Base-by-base conservation (phyloP, 1,140 invertebrate species). In the Drosophila tristis region DNA sequence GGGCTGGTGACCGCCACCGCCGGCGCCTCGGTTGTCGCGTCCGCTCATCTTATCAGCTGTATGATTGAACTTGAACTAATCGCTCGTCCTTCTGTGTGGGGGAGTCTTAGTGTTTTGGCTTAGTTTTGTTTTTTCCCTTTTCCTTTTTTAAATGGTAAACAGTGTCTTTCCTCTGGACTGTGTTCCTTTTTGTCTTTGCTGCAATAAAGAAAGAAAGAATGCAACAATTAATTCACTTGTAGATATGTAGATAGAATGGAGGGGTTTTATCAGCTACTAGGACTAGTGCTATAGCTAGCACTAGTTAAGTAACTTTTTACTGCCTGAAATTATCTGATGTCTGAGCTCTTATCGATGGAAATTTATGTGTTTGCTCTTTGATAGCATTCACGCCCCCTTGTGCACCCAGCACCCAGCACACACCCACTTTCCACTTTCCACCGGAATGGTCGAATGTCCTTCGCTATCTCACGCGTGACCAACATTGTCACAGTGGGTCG, bases 11-110 rank as follows among this genome's bases (percentile, higher is more conserved):
- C 80, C 75, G 11, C 75, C 80, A 15, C 74, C 73, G 51, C 80
- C 71, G 78, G 84, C 82, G 63, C 86, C 86, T 68, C 90, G 72
- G 74, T 84, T 91, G 71, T 92, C 91, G 23, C 90, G 81, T 81
- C 91, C 91, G 80, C 87, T 92, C 91, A 92, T 92, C 84, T 89
- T 87, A 89, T 87, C 78, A 78, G 57, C 64, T 64, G 59, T 61
- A 55, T 71, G 70, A 49, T 51, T 86, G 65, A 82, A 76, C 84
- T 89, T 87, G 75, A 87, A 87, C 84, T 70, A 39, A 20, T 20
- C 4, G 44, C 2, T 66, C 50, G 58, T 54, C 68, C 65, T 80
- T 70, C 60, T 55, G 20, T 20, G 23, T 15, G 11, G 31, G 11
- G 9, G 20, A 15, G 6, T 29, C 29, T 53, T 44, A 2, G 25